Evolutionary conservation across 2,888 invertebrate genomes (phyloP).

Genomic region (Beris morrisii): DNA sequence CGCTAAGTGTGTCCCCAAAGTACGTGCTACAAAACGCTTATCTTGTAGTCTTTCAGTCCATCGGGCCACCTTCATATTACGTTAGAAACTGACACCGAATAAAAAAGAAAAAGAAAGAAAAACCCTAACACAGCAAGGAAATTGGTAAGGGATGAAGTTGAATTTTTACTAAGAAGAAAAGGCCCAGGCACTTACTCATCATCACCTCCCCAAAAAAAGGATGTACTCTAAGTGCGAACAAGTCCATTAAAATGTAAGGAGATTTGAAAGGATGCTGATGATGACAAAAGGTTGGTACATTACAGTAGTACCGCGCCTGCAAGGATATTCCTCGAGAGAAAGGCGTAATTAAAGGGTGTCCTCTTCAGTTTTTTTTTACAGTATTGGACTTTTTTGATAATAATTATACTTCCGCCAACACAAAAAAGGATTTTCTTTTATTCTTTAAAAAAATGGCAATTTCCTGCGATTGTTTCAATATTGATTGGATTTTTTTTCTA

Average conservation of each 20-base stretch:
- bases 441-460: slow-evolving; percentile 21
- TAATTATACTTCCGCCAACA: slow-evolving; percentile 19
- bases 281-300: slow-evolving; percentile 25
- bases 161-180: too few species aligned
- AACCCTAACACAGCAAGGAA: too few species aligned
- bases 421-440: slow-evolving; percentile 18
- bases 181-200: too few species aligned
- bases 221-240: slow-evolving; percentile 31
- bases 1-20: too few species aligned
- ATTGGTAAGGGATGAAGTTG: too few species aligned
- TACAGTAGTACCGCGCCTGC: slow-evolving; percentile 3
- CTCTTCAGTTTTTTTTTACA: background rate
- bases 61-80: too few species aligned
- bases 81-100: too few species aligned
- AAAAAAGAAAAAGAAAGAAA: too few species aligned
- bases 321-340: slow-evolving; percentile 10
- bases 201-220: slow-evolving; percentile 13
- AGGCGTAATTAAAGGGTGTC: slow-evolving; percentile 27
- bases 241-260: slow-evolving; percentile 31
- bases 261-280: slow-evolving; percentile 25
- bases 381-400: slow-evolving; percentile 14
- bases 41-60: too few species aligned
- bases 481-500: slow-evolving; percentile 25
- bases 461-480: slow-evolving; percentile 30
- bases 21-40: too few species aligned